Evolutionary conservation across 2,888 invertebrate genomes (phyloP).

Genomic region (Pardosa pseudoannulata): DNA sequence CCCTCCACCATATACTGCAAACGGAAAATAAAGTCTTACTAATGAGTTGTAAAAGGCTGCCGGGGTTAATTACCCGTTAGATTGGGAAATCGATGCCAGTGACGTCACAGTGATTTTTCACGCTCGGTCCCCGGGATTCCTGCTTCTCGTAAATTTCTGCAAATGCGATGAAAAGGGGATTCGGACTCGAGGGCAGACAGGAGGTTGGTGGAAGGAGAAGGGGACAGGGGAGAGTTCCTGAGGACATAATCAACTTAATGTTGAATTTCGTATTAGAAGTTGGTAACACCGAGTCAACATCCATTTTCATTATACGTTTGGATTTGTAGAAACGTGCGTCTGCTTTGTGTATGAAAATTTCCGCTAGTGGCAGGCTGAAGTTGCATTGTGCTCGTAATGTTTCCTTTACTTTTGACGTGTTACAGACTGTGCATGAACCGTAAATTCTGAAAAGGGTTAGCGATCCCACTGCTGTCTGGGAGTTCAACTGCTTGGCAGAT

Average conservation of each 20-base stretch:
- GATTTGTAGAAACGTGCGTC: no score
- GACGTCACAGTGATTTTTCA: slow-evolving; percentile 58
- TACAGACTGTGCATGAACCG: no score
- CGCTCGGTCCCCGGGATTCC: background rate
- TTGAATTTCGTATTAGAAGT: background rate
- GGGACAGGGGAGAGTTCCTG: background rate
- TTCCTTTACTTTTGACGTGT: no score
- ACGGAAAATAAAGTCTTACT: slow-evolving; percentile 32
- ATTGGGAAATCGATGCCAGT: slow-evolving; percentile 63
- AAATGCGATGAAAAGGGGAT: background rate
- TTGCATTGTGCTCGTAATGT: no score
- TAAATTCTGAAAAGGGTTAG: no score
- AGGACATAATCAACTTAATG: background rate
- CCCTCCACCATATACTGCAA: background rate
- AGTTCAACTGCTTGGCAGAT: no score
- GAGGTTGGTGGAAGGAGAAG: no score
- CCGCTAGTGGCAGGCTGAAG: no score
- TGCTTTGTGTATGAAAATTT: no score
- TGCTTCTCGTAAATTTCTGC: background rate
- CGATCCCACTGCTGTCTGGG: no score
- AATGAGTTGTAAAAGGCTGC: slow-evolving; percentile 65
- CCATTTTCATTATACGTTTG: no score
- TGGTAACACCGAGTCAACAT: background rate
- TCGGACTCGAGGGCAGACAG: no score
- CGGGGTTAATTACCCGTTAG: slow-evolving; percentile 65